These are phyloP conservation scores for Eumerus sabulonum DNA, from an alignment of 2,888 invertebrate genomes.

Conservation along the genomic window DNA sequence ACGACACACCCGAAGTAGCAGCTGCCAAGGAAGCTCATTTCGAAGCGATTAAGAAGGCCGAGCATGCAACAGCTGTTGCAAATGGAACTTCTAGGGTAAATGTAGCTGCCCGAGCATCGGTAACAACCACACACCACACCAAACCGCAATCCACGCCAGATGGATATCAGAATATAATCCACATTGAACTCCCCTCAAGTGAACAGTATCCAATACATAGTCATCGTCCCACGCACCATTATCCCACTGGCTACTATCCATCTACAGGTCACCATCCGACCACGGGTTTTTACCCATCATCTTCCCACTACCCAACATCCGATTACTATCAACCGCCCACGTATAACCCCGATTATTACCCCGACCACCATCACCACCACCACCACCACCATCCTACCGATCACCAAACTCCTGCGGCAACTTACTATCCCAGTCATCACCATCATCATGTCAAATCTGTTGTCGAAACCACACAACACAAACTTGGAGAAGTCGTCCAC, in stretches of 20 bases:
- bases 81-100: conserved; percentile 30
- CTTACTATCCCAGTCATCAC: conserved; percentile 6
- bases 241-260: no score
- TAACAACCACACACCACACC: no score
- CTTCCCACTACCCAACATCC: background rate
- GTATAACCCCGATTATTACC: background rate
- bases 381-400: background rate
- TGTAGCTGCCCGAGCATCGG: no score
- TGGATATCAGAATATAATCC: no score
- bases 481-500: conserved; percentile 72
- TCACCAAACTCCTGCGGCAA: background rate
- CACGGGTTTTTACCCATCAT: background rate
- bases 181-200: no score
- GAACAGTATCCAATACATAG: no score
- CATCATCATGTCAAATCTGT: conserved; percentile 9
- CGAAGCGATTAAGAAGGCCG: conserved; percentile 75
- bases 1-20: conserved; percentile 79
- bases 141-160: no score
- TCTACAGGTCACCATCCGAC: no score
- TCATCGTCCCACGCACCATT: no score
- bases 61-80: conserved; percentile 56
- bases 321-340: background rate
- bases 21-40: conserved; percentile 76
- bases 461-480: conserved; percentile 39
- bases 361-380: conserved; percentile 4